A percentile compares a stretch with the other conserved stretches of the same genome.
phyloP scores from a whole-genome alignment of 2,888 invertebrate species.

The Cepaea hortensis region DNA sequence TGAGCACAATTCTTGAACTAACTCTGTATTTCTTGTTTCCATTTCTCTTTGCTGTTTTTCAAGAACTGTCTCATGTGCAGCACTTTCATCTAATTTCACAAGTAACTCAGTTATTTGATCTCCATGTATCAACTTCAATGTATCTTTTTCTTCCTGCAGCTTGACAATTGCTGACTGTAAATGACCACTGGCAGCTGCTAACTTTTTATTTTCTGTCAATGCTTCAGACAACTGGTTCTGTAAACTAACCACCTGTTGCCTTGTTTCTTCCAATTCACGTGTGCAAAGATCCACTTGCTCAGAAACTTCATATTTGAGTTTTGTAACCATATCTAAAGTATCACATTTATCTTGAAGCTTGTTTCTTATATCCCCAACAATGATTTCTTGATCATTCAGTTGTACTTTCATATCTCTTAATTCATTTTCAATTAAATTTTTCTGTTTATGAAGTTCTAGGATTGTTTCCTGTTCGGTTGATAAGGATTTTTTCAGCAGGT shows the following conservation, averaged over 20 bases:
- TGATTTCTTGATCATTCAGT: slow-evolving; percentile 30
- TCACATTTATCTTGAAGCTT: slow-evolving; percentile 27
- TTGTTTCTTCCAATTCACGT: slow-evolving; percentile 19
- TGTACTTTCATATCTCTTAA: slow-evolving; percentile 17
- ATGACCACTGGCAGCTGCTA: background rate
- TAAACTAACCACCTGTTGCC: background rate
- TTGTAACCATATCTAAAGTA: slow-evolving; percentile 9
- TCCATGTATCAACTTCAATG: background rate
- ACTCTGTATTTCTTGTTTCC: background rate
- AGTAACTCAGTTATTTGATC: slow-evolving; percentile 7
- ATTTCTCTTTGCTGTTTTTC: slow-evolving; percentile 15
- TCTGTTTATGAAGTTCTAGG: slow-evolving; percentile 1
- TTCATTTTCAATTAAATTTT: slow-evolving; percentile 5
- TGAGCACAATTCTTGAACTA: slow-evolving; percentile 3
- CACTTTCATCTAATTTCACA: background rate
- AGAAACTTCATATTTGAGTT: background rate
- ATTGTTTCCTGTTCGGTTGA: background rate
- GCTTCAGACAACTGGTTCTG: background rate
- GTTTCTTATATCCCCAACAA: slow-evolving; percentile 18
- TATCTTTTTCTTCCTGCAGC: slow-evolving; percentile 21
- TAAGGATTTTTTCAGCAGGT: slow-evolving; percentile 1
- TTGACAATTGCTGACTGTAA: background rate
- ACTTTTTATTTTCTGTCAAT: background rate
- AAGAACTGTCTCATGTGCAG: background rate
- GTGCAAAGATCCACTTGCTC: background rate